Evolutionary conservation across 2,797 vertebrate genomes (phyloP), one percentile per base, ranked within the genome.

Genomic region (Chloroceryle inda): DNA sequence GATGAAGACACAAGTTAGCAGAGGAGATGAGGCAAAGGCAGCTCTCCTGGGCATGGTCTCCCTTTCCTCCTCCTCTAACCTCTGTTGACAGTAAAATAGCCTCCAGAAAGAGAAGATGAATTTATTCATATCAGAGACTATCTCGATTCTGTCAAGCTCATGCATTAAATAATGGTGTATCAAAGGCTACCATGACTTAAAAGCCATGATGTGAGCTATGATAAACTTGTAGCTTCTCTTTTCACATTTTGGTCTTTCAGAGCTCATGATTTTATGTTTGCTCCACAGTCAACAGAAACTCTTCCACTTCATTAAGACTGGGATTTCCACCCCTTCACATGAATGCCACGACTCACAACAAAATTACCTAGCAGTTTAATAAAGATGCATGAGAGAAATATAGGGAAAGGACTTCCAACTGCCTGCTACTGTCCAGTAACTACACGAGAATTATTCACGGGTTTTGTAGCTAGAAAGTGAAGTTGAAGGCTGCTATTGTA

Each of bases 71-170:
- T 5, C 6, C 27, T 59, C 50, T 52, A 91, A 80, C 37, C 45
- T 88, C 66, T 72, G 92, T 83, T 74, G 42, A 44, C 13, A 61
- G 61, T 58, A 72, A 63, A 56, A 77, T 13, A 91, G 75, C 92
- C 56, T 88, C 67, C 50, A 23, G 61, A 73, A 89, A 89, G 76
- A 79, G 50, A 88, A 47, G 58, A 85, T 68, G 8, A 76, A 71
- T n/a, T 58, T 56, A 82, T 94, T 80, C 85, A 3, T 49, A 85
- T 82, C 71, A 88, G 56, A 87, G 87, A 73, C 20, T 94, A 88
- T 90, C 74, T 56, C 56, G 74, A 33, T 79, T 35, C 38, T 88
- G 73, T 73, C 44, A 91, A 82, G 75, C 8, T 84, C 42, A 31
- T 5, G 18, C 63, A 83, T 87, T 67, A 78, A 91, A 69, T 75